Conservation (phyloP, 2,113 vertebrate species). For the Perognathus longimembris region DNA sequence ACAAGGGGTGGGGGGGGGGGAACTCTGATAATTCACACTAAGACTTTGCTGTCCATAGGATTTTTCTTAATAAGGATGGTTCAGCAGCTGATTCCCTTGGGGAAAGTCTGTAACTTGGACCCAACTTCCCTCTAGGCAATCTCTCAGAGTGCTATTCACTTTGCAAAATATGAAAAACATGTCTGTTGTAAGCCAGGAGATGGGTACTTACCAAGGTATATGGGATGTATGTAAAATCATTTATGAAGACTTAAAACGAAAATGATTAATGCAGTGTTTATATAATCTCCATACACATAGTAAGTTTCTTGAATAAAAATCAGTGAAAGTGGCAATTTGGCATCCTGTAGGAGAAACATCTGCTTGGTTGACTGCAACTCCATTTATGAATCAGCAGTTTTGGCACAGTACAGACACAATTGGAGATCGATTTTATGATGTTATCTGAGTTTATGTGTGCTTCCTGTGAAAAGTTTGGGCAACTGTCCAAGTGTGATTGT, state of each 20-base stretch:
- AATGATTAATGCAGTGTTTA: constrained; percentile 21
- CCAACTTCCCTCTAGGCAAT: constrained; percentile 2
- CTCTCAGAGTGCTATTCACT: background rate
- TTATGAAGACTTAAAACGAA: background rate
- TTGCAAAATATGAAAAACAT: background rate
- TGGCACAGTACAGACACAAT: constrained; percentile 43
- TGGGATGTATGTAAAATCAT: background rate
- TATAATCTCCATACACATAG: background rate
- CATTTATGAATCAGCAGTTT: constrained; percentile 75
- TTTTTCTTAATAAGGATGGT: constrained; percentile 22
- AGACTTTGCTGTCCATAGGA: background rate
- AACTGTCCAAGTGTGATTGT: constrained; percentile 34
- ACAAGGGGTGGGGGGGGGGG: constrained; percentile 47
- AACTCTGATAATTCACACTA: constrained; percentile 37
- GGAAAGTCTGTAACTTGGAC: constrained; percentile 21
- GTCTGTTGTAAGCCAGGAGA: background rate
- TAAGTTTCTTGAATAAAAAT: constrained; percentile 68
- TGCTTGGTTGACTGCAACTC: constrained; percentile 67
- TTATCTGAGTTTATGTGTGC: constrained; percentile 46
- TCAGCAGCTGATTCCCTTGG: background rate
- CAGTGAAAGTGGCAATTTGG: constrained; percentile 62
- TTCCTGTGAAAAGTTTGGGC: constrained; percentile 47
- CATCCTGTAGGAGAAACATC: constrained; percentile 66
- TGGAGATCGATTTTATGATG: constrained; percentile 61
- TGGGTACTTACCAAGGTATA: background rate